Base-by-base conservation (phyloP, 2,113 vertebrate species). In the Oncorhynchus masou region DNA sequence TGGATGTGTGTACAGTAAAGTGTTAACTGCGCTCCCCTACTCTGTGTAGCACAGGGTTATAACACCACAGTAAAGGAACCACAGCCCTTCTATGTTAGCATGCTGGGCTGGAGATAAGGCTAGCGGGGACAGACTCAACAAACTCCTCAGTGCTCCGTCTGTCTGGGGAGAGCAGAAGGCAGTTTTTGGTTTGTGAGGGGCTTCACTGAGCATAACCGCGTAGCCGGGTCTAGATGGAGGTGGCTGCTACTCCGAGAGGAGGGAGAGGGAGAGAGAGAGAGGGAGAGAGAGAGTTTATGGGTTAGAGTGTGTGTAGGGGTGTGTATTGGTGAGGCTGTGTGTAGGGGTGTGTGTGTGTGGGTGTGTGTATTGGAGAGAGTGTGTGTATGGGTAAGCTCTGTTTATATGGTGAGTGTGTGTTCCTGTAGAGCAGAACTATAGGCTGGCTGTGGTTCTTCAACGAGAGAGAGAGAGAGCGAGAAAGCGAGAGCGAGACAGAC, bases 321-420 rank as follows among this genome's bases (percentile, higher is more conserved):
- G 24, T 25, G 24, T 25, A 25, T 25, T 25, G 24, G 24, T 25
- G 24, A 25, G 24, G 1, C 24, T 25, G 76, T 22, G 73, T 51
- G 62, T 15, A 62, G 1, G 45, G 19, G 51, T 34, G 60, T 81
- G 77, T 76, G 54, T 49, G 20, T 24, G 31, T 24, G 31, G n/a
- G 49, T 78, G 77, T 78, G 54, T 49, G 20, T 29, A 25, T 25
- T 25, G 24, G 24, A 1, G 24, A 25, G 24, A 25, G 31, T 78
- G 70, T 66, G 15, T 72, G 39, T 62, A 27, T 27, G 25, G 25
- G 25, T 27, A 27, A 3, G 24, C 24, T 25, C 1, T 25, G 24
- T 25, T 27, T 27, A 27, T 27, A 27, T 27, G 25, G 25, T 27
- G 25, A 27, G 25, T 27, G 25, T 27, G 25, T 27, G 25, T 27